Conservation (phyloP, 2,888 invertebrate species). For the Drosophila nr. perissopoda region DNA sequence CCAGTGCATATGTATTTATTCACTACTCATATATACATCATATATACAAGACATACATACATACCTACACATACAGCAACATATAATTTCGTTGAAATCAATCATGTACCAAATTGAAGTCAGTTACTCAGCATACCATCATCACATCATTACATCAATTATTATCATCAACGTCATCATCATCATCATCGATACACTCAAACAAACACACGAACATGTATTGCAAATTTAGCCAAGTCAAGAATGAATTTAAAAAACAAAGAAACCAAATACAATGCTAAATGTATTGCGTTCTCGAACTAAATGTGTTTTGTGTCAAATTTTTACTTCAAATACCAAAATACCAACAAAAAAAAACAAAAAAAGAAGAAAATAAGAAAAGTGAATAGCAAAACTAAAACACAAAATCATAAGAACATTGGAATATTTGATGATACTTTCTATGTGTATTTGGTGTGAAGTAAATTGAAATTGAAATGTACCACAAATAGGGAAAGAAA, state of each 20-base stretch:
- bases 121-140: conserved; percentile 34
- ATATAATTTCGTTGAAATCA: conserved; percentile 45
- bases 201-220: conserved; percentile 31
- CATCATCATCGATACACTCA: conserved; percentile 12
- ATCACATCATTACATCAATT: conserved; percentile 3
- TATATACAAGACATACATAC: conserved; percentile 55
- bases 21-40: conserved; percentile 71
- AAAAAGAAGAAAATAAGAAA: conserved; percentile 28
- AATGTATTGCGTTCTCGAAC: conserved; percentile 75
- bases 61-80: conserved; percentile 51
- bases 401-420: conserved; percentile 48
- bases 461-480: conserved; percentile 55
- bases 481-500: conserved; percentile 56
- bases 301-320: conserved; percentile 76
- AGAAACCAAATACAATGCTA: conserved; percentile 55
- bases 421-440: conserved; percentile 64
- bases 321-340: conserved; percentile 74
- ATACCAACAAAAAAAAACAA: conserved; percentile 27
- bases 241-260: conserved; percentile 43
- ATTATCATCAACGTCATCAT: conserved; percentile 21
- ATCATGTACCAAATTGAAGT: conserved; percentile 36
- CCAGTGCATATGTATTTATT: conserved; percentile 74
- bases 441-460: conserved; percentile 64
- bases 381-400: conserved; percentile 52
- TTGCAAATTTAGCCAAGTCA: conserved; percentile 61